Conservation (phyloP, 2,888 invertebrate species). For the Allolobophora icterica region DNA sequence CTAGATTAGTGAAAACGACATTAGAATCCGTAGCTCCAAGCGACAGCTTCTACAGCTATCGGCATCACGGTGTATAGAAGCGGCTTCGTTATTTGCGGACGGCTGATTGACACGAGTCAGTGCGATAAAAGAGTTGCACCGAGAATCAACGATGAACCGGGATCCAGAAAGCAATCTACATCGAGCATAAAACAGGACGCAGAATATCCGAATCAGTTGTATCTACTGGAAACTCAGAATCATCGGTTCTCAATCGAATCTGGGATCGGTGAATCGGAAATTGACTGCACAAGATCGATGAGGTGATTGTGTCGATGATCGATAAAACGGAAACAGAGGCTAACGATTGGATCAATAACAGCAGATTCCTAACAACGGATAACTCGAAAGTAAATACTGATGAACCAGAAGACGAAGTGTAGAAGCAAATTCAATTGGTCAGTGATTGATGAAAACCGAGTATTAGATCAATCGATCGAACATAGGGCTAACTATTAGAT, state of each 20-base stretch:
- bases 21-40: neutral
- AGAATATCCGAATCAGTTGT: neutral
- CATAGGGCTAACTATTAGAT: neutral
- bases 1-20: neutral
- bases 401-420: neutral
- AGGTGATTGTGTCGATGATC: neutral
- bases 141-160: neutral
- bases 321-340: neutral
- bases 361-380: neutral
- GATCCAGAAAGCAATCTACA: neutral
- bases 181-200: neutral
- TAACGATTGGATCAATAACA: neutral
- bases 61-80: neutral
- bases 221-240: neutral
- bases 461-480: neutral
- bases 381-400: neutral
- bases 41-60: neutral
- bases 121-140: neutral
- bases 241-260: neutral
- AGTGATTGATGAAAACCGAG: neutral
- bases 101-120: neutral
- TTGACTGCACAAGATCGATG: neutral
- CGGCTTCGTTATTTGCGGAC: neutral
- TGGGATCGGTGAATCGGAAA: neutral
- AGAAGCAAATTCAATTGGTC: neutral